Conservation (phyloP, 2,888 invertebrate genomes). For the Hydrotaea cyrtoneurina region DNA sequence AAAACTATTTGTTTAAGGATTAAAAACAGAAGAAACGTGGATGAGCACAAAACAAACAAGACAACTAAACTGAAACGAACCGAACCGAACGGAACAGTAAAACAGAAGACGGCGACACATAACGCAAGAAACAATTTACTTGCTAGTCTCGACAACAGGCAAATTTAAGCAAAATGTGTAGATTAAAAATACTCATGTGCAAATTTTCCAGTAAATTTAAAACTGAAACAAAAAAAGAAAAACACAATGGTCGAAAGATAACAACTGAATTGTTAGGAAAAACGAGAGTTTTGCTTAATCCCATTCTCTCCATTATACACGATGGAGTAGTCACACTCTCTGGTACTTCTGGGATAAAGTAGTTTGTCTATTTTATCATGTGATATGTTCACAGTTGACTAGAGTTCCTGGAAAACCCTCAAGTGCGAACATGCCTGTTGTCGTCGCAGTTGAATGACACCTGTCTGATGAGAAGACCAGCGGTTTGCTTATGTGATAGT, state of each 20-base stretch:
- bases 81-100: not conserved
- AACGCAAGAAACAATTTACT: constrained; percentile 8
- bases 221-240: not conserved
- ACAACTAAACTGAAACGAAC: too few species aligned
- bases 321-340: not conserved
- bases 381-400: too few species aligned
- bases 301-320: not conserved
- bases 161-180: constrained; percentile 28
- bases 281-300: not conserved
- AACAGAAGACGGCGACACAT: not conserved
- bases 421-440: too few species aligned
- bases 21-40: not conserved
- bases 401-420: too few species aligned
- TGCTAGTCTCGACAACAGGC: constrained; percentile 15
- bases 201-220: constrained; percentile 28
- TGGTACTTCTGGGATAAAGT: too few species aligned
- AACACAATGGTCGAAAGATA: not conserved
- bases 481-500: too few species aligned
- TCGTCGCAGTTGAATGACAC: too few species aligned
- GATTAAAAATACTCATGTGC: constrained; percentile 27
- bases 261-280: not conserved
- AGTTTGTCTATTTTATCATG: too few species aligned
- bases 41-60: not conserved
- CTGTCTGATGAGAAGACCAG: too few species aligned
- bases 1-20: constrained; percentile 34